These are phyloP conservation scores for Aphrophora alni DNA, from an alignment of 2,888 invertebrate genomes.

Conservation along the genomic window DNA sequence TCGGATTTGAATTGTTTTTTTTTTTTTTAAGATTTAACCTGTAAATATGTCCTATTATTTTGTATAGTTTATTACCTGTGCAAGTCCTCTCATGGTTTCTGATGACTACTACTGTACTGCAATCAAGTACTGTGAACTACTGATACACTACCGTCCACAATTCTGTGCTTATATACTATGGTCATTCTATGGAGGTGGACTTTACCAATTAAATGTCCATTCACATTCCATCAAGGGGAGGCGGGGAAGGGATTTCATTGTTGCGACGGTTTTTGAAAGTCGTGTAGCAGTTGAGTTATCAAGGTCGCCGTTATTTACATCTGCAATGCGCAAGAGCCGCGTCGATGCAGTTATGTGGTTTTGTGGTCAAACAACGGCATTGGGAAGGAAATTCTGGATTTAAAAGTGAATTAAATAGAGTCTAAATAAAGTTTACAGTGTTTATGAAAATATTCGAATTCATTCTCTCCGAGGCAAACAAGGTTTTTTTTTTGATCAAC, in stretches of 20 bases:
- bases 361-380: not conserved
- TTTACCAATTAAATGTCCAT: conserved; percentile 5
- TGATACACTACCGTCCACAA: not conserved
- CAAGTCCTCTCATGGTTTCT: not conserved
- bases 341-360: not conserved
- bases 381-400: not conserved
- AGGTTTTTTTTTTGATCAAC: too few species aligned
- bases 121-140: not conserved
- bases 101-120: not conserved
- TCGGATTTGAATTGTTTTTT: too few species aligned
- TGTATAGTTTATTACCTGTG: not conserved
- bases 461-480: too few species aligned
- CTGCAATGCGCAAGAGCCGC: too few species aligned
- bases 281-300: not conserved
- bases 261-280: not conserved
- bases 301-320: not conserved
- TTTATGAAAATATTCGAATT: too few species aligned
- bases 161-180: not conserved
- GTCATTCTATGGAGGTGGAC: not conserved
- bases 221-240: not conserved
- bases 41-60: not conserved
- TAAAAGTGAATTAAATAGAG: too few species aligned
- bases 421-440: too few species aligned
- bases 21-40: too few species aligned
- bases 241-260: not conserved